These are phyloP conservation scores for Neoniphon sammara DNA, from an alignment of 2,797 vertebrate species.

Conservation along the genomic window DNA sequence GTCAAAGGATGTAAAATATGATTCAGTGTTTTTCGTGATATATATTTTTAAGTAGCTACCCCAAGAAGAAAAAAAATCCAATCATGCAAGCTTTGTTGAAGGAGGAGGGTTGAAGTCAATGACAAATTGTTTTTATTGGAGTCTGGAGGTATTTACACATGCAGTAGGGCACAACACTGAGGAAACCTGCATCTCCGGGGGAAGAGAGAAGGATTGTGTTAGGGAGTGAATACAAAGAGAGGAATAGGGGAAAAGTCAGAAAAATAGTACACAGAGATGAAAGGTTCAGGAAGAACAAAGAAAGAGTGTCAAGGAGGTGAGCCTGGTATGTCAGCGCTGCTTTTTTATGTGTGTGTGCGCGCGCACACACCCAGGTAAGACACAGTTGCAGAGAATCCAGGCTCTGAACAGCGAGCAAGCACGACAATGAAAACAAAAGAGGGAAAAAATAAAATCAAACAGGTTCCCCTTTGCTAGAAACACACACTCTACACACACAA, in stretches of 20 bases:
- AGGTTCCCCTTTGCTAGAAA: no score
- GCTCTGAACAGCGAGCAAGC: neutral
- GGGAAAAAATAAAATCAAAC: no score
- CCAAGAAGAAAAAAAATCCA: constrained; percentile 13
- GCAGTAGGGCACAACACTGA: neutral
- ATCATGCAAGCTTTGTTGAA: neutral
- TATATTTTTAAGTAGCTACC: neutral
- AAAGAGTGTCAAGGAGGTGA: constrained; percentile 4
- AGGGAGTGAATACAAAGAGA: neutral
- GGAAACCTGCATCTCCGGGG: constrained; percentile 18
- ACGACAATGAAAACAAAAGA: neutral
- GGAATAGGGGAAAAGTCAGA: neutral
- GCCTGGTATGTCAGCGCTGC: neutral
- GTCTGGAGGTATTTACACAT: neutral
- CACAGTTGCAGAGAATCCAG: neutral
- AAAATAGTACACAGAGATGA: constrained; percentile 21
- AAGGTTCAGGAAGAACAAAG: constrained; percentile 22
- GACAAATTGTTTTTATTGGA: neutral
- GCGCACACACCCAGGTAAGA: neutral
- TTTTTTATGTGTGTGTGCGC: neutral
- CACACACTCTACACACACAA: neutral
- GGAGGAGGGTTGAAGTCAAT: neutral
- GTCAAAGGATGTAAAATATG: constrained; percentile 5
- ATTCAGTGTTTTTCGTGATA: constrained; percentile 1
- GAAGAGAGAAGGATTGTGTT: neutral